Base-by-base conservation (phyloP, 1,140 invertebrate genomes). In the Apis mellifera region DNA sequence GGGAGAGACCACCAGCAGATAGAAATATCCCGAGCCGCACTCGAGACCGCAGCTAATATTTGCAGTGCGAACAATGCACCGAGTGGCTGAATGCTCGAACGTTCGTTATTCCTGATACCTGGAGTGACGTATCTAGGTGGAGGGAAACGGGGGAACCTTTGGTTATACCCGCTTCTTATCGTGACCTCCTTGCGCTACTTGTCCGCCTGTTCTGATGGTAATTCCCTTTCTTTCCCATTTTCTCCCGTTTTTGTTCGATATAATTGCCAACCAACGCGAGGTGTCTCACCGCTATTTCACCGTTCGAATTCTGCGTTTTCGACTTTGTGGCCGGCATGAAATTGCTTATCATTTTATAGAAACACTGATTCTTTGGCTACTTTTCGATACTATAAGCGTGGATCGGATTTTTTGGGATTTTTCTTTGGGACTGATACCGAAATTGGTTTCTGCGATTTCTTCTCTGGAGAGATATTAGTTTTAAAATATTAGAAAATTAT, bases 51-150 rank as follows among this genome's bases (percentile, higher is more conserved):
- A 57, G 79, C 73, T 89, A 91, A 91, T 90, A 91, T 91, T 92
- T 91, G 86, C 89, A 83, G 52, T 59, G 80, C 69, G 88, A 91
- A 92, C 90, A 91, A 91, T 91, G 83, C 82, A 62, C 68, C 59
- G 82, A 70, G 82, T 55, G 71, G 54, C 83, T 89, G 73, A 89
- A 90, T 89, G 73, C 87, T 85, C 62, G 74, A 79, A 82, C 84
- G 78, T 89, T 90, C 85, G 82, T 89, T 89, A 88, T 89, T 88
- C 74, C 84, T 82, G 84, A 88, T 89, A 90, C 79, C 83, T 87
- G 87, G 84, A 87, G 78, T 86, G 84, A 85, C 85, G 83, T 87
- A 82, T 86, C 82, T 83, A 82, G 79, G 79, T 74, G 74, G 69
- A 76, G 84, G 66, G 73, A 83, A 42, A 75, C 68, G 84, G 83